Evolutionary conservation across 2,888 invertebrate genomes (phyloP), one percentile per base, ranked within the genome.

Genomic region (Punctoribates punctum): DNA sequence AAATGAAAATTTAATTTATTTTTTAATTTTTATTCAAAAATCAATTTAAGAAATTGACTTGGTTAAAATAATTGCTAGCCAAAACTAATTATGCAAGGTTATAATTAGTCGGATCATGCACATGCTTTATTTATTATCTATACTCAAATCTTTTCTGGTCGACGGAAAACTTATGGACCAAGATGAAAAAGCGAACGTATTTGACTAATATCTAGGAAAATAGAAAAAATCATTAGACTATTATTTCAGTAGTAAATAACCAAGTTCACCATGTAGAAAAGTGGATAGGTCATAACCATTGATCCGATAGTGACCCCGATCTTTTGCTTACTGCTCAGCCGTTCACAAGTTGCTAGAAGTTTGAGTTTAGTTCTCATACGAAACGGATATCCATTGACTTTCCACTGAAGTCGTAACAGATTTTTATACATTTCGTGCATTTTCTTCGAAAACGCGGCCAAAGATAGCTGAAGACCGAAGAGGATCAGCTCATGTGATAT

Each of bases 151-250:
- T 34, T 34, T 34, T 67, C 38, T 38, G 13, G n/a, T n/a, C n/a
- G n/a, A n/a, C 13, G 11, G 67, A 8, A 1, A 67, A 38, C 11
- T 38, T 67, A 20, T 67, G 34, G 4, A 67, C 67, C 20, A 67
- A 38, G 11, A 67, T 67, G 38, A 67, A 67, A 25, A 34, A 67
- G 29, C 67, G 25, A 38, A 67, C n/a, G 20, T 67, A 67, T 20
- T 17, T 38, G 11, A 67, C 38, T 0, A 38, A 13, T 5, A 67
- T 15, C 67, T 67, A 34, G 34, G 34, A 5, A 34, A 34, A 3
- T 5, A 5, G 34, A 34, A 5, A 34, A 34, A n/a, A n/a, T n/a
- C n/a, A 5, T 34, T 34, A 34, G 34, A 3, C 3, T 5, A 34
- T 8, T 5, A 34, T 34, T 34, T 34, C 34, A 34, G 4, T 5